Conservation (phyloP, 1,140 invertebrate genomes). For the Drosophila micromelanica region DNA sequence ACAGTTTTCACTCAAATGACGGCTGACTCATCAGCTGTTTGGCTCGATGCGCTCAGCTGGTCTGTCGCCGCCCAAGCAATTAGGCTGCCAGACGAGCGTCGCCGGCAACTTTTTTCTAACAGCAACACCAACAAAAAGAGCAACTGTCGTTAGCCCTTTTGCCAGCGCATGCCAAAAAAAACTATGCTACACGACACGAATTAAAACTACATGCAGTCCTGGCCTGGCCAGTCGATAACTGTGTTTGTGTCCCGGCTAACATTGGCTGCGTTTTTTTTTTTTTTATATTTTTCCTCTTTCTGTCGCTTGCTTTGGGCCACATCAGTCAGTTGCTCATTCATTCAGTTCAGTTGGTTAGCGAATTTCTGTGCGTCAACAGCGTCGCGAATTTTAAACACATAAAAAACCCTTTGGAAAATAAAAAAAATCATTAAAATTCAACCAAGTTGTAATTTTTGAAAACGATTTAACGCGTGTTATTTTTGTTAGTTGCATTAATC, state of each 20-base stretch:
- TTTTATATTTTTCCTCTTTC: not conserved
- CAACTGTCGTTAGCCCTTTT: slow-evolving; percentile 36
- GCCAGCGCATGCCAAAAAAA: slow-evolving; percentile 45
- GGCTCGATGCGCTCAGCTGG: slow-evolving; percentile 8
- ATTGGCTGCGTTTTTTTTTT: not conserved
- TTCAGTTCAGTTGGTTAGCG: slow-evolving; percentile 57
- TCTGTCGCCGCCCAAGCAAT: slow-evolving; percentile 31
- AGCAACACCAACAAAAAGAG: slow-evolving; percentile 11
- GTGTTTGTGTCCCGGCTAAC: slow-evolving; percentile 40
- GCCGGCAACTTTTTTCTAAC: slow-evolving; percentile 34
- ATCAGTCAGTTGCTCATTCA: slow-evolving; percentile 28
- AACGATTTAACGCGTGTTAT: slow-evolving; percentile 21
- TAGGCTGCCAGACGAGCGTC: slow-evolving; percentile 60
- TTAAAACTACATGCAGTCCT: slow-evolving; percentile 49
- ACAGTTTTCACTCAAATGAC: slow-evolving; percentile 16
- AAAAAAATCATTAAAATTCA: not conserved
- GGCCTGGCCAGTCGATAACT: slow-evolving; percentile 19
- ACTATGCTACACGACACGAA: slow-evolving; percentile 66
- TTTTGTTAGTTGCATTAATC: slow-evolving; percentile 23
- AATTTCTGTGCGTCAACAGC: slow-evolving; percentile 61
- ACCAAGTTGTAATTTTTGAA: slow-evolving; percentile 3
- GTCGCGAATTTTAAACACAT: slow-evolving; percentile 9
- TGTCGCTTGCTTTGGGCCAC: slow-evolving; percentile 40
- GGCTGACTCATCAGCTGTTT: slow-evolving; percentile 52
- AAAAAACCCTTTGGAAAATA: not conserved